Evolutionary conservation across 2,888 invertebrate genomes (phyloP), one percentile per base, ranked within the genome.

Genomic region (Allolobophora icterica): DNA sequence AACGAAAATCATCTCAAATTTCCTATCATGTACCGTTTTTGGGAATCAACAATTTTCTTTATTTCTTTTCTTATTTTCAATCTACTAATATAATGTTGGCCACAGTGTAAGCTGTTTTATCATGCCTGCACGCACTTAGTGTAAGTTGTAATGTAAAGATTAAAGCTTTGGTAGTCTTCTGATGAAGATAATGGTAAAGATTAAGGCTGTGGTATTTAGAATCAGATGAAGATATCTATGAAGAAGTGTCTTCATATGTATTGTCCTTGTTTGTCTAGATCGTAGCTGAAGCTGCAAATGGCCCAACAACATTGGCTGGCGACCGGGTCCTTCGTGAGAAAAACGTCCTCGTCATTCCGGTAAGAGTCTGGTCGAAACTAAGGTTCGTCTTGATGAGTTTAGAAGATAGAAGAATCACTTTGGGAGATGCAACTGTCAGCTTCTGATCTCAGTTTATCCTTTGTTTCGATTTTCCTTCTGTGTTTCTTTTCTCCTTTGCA

Each of bases 211-310:
- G 71, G 52, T 24, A 24, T 52, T 52, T 52, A 52, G 21, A 6
- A 24, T 52, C 52, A 24, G 52, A 52, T 52, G 21, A 52, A 52
- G 52, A 52, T 52, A 24, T 52, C 21, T 24, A 3, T 71, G 71
- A 71, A 30, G n/a, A 30, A n/a, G 8, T 52, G 15, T n/a, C 71
- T 71, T 71, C n/a, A 71, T 71, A n/a, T 71, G 11, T 30, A n/a
- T n/a, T 11, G n/a, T n/a, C 13, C 0, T 71, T 71, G n/a, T 71
- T 71, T 71, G 13, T 45, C n/a, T 71, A 91, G 92, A 97, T 99
- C 92, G 97, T 99, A 93, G 97, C 98, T 6, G 99, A 99, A 96
- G 99, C 98, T 91, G 99, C 99, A 94, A 99, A 99, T 96, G 99
- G 99, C 3, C 99, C 99, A 19, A 98, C 98, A 1, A 99, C 99